A percentile compares a stretch with the other conserved stretches of the same genome.
Evolutionary conservation across 2,797 vertebrate species (phyloP).

Genomic region (Aplochiton taeniatus): DNA sequence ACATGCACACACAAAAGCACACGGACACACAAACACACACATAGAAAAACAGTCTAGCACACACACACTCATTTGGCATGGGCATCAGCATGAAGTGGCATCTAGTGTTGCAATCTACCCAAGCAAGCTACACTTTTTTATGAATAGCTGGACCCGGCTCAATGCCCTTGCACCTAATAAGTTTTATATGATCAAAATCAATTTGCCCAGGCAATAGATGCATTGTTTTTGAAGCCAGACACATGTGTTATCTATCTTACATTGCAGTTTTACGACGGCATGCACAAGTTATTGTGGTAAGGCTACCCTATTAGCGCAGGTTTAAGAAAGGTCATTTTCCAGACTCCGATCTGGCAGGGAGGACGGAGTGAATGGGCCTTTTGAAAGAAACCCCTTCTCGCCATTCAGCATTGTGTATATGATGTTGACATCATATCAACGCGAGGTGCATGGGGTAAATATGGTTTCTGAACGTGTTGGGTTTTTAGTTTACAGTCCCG

Average conservation of each 20-base stretch:
- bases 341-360: conserved; percentile 50
- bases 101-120: conserved; percentile 58
- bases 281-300: conserved; percentile 57
- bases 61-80: conserved; percentile 19
- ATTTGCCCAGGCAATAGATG: conserved; percentile 56
- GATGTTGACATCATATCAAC: conserved; percentile 50
- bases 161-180: conserved; percentile 43
- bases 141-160: conserved; percentile 49
- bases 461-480: conserved; percentile 35
- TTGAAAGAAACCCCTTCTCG: conserved; percentile 41
- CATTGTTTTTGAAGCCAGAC: conserved; percentile 54
- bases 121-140: conserved; percentile 53
- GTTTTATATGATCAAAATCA: conserved; percentile 55
- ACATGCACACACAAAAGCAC: background rate
- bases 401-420: conserved; percentile 41
- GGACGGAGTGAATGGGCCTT: conserved; percentile 53
- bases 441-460: conserved; percentile 32
- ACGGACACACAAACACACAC: conserved; percentile 7
- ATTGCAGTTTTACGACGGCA: conserved; percentile 57
- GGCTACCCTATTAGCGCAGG: conserved; percentile 47
- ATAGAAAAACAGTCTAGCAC: conserved; percentile 20
- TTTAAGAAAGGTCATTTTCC: conserved; percentile 54
- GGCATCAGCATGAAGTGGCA: conserved; percentile 41
- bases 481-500: conserved; percentile 32
- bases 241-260: conserved; percentile 57